Evolutionary conservation across 2,888 invertebrate genomes (phyloP).

Genomic region (Pristionchus mayeri): DNA sequence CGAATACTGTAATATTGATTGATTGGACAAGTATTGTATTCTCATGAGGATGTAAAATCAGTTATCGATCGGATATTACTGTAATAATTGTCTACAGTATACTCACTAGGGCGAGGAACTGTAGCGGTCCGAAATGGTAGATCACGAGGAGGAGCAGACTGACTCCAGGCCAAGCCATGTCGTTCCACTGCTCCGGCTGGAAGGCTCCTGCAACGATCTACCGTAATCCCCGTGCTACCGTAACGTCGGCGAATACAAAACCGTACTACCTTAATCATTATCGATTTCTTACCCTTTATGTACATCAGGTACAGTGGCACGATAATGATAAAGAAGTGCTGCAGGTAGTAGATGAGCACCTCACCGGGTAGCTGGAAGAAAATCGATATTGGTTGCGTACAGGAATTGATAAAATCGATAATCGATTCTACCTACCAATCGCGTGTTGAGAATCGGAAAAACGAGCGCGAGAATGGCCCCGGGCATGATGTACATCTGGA

Average conservation of each 20-base stretch:
- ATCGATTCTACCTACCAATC: constrained; percentile 83
- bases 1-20: constrained; percentile 86
- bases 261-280: not conserved
- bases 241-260: not conserved
- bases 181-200: constrained; percentile 62
- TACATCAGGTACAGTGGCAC: constrained; percentile 88
- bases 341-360: constrained; percentile 93
- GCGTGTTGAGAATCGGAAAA: constrained; percentile 94
- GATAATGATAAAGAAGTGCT: constrained; percentile 93
- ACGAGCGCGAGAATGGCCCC: constrained; percentile 92
- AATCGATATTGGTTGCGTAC: not conserved
- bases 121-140: constrained; percentile 88
- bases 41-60: too few species aligned
- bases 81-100: not conserved
- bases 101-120: constrained; percentile 82
- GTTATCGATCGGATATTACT: not conserved
- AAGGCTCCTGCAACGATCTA: constrained; percentile 79
- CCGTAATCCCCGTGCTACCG: not conserved
- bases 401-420: not conserved
- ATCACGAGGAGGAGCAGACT: constrained; percentile 86
- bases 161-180: constrained; percentile 79
- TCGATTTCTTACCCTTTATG: constrained; percentile 12
- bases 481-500: constrained; percentile 92
- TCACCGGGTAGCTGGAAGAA: constrained; percentile 89
- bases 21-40: too few species aligned